Conservation (phyloP, 2,113 vertebrate species). For the Mastomys natalensis region DNA sequence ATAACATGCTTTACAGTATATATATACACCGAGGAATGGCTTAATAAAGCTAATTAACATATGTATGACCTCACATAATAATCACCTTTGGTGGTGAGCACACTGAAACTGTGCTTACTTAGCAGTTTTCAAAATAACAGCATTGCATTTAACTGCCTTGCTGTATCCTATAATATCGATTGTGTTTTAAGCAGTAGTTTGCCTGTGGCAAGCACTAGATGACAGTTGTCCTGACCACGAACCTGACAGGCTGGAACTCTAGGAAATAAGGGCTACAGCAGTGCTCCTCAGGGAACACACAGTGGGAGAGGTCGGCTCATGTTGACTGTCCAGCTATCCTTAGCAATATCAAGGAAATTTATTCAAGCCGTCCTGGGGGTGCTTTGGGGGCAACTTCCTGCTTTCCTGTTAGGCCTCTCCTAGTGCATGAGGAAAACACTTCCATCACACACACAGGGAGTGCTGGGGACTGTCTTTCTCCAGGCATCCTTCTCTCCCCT, state of each 20-base stretch:
- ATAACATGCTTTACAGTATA: background rate
- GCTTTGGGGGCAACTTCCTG: too few species aligned
- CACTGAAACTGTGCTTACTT: background rate
- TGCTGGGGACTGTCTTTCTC: background rate
- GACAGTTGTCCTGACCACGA: background rate
- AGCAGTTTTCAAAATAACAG: background rate
- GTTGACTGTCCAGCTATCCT: accelerated
- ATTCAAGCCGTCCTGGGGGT: background rate
- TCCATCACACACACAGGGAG: background rate
- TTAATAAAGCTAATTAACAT: background rate
- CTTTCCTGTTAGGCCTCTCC: too few species aligned
- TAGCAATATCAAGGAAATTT: background rate
- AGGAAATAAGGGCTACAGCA: too few species aligned
- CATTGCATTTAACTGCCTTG: background rate
- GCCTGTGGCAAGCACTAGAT: background rate
- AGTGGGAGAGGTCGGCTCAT: background rate
- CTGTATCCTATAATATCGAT: background rate
- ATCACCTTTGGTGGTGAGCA: background rate
- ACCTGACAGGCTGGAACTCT: background rate
- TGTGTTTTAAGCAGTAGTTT: background rate
- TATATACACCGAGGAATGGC: background rate
- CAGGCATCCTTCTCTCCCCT: background rate
- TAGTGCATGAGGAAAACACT: accelerated
- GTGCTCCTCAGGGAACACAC: background rate
- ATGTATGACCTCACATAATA: background rate